phyloP scores from a whole-genome alignment of 2,113 vertebrate species.

The Pterocles orientalis region DNA sequence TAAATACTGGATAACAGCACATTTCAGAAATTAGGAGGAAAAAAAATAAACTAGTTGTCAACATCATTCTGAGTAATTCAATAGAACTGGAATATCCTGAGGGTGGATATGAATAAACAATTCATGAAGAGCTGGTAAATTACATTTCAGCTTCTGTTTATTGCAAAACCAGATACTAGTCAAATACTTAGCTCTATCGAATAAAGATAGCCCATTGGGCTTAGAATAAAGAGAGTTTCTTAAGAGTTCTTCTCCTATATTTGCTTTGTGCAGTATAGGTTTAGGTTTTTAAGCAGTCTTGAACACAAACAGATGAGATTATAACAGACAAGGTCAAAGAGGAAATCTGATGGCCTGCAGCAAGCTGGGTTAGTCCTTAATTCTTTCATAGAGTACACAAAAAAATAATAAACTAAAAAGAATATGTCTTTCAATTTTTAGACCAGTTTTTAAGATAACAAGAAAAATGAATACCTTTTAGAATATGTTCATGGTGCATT shows the following conservation, averaged over 20 bases:
- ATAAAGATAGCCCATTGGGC: constrained; percentile 29
- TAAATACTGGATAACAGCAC: constrained; percentile 29
- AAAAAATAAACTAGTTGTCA: constrained; percentile 44
- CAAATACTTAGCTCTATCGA: constrained; percentile 40
- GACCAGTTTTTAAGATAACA: not conserved
- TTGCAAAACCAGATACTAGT: constrained; percentile 53
- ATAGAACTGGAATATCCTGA: constrained; percentile 47
- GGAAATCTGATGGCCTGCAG: constrained; percentile 26
- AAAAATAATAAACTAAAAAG: not conserved
- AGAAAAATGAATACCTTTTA: not conserved
- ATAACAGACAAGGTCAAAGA: constrained; percentile 29
- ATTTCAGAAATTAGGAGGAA: constrained; percentile 35
- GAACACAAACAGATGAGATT: not conserved
- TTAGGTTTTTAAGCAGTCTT: constrained; percentile 6
- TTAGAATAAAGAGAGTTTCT: constrained; percentile 42
- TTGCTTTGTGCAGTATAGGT: not conserved
- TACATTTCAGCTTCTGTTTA: constrained; percentile 68
- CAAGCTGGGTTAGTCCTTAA: constrained; percentile 8
- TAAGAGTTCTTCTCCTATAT: not conserved
- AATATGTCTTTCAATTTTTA: not conserved
- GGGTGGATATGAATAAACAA: constrained; percentile 64
- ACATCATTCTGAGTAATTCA: constrained; percentile 59
- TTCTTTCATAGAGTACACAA: not conserved
- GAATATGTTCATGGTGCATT: not conserved
- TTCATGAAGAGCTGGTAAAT: constrained; percentile 67